Evolutionary conservation across 2,797 vertebrate species (phyloP).

Genomic region (Adrianichthys oophorus): DNA sequence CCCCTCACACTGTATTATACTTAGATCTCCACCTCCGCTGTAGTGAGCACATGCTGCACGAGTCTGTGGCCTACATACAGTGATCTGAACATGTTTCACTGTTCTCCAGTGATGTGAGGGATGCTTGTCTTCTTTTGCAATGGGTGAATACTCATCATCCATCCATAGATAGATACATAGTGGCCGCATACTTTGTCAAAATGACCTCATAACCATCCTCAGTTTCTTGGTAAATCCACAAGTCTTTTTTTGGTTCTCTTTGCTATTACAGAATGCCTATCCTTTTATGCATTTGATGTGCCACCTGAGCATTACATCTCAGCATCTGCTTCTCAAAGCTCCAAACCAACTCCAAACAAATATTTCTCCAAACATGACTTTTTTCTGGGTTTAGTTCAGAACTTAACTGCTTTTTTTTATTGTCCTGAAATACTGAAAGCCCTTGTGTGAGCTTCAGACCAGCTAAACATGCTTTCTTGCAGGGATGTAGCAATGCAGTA

Average conservation of each 20-base stretch:
- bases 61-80: conserved; percentile 69
- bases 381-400: conserved; percentile 33
- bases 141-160: conserved; percentile 23
- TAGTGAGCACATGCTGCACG: conserved; percentile 66
- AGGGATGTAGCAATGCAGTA: conserved; percentile 66
- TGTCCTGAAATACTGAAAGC: conserved; percentile 37
- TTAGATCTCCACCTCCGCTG: conserved; percentile 78
- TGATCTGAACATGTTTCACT: conserved; percentile 45
- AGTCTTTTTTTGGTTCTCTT: conserved; percentile 12
- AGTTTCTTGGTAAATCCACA: conserved; percentile 50
- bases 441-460: conserved; percentile 55
- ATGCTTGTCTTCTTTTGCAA: conserved; percentile 36
- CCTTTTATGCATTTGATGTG: conserved; percentile 38
- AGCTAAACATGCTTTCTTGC: conserved; percentile 61
- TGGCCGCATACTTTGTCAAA: conserved; percentile 53
- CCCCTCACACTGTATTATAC: conserved; percentile 74
- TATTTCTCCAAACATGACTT: conserved; percentile 15
- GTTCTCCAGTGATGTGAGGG: conserved; percentile 37
- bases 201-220: conserved; percentile 65
- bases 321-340: conserved; percentile 18
- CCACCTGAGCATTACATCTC: conserved; percentile 25
- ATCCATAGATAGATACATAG: conserved; percentile 18
- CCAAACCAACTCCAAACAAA: conserved; percentile 3
- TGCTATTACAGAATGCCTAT: conserved; percentile 31
- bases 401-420: conserved; percentile 27